Evolutionary conservation across 2,113 vertebrate species (phyloP), one percentile per base, ranked within the genome.

Genomic region (Falco punctatus): DNA sequence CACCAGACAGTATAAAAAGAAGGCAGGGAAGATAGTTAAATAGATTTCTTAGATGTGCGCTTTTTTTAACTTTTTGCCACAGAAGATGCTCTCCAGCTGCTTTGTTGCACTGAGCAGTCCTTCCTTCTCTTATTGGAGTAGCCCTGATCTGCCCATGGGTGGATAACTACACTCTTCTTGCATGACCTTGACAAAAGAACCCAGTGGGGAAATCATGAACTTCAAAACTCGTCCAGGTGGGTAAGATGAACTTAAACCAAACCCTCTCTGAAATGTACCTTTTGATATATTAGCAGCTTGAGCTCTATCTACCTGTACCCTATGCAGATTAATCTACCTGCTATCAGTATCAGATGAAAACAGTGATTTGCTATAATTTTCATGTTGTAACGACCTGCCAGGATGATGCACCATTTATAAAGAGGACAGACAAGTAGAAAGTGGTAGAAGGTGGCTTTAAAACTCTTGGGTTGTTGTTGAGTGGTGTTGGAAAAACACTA

Each of bases 121-220:
- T 49, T 71, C 42, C 42, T n/a, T 24, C 42, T 64, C 12, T 42
- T 32, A 23, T 0, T 35, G 86, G 18, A 23, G 26, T 21, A 87
- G 27, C 30, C 15, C 23, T 0, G 3, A 69, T 26, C 30, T 21
- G 30, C 27, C 20, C 1, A 0, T 0, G 0, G 61, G 38, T 49
- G 14, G 14, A 23, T 40, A 35, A 12, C 38, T 54, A n/a, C 28
- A 15, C 17, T 71, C 20, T 48, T 71, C 71, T 42, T 88, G 24
- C 54, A 57, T 72, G 35, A 85, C 82, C 72, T 83, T 40, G 55
- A 49, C 87, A 32, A 51, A 92, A 40, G 27, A 62, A 79, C 40
- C 6, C 10, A 62, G 33, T 26, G 12, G 40, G n/a, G 35, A 90
- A 88, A 77, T 33, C 1, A 33, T 0, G 1, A 91, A 24, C 72